Percentiles rank a stretch among this genome's conserved stretches.
These are phyloP conservation scores for Cataglyphis albicans DNA, from an alignment of 2,888 invertebrate species.

Conservation along the genomic window DNA sequence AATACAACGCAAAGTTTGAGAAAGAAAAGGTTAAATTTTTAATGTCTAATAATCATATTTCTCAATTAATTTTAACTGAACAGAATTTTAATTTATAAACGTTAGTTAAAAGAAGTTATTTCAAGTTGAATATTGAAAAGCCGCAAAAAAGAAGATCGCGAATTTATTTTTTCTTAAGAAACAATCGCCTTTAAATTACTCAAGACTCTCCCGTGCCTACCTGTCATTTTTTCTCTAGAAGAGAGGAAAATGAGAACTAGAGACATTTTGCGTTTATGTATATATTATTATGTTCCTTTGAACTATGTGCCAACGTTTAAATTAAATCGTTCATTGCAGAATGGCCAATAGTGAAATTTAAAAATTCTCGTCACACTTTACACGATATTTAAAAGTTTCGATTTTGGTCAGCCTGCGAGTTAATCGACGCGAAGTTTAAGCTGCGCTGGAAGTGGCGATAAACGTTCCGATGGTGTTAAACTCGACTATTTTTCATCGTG, in stretches of 20 bases:
- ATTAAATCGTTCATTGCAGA: background rate
- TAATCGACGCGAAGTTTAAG: background rate
- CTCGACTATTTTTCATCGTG: slow-evolving; percentile 26
- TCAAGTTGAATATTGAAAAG: slow-evolving; percentile 47
- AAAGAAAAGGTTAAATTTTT: background rate
- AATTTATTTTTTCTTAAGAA: slow-evolving; percentile 43
- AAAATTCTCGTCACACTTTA: background rate
- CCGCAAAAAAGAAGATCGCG: slow-evolving; percentile 38
- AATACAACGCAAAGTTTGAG: background rate
- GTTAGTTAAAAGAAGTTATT: slow-evolving; percentile 20
- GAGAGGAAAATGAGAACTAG: background rate
- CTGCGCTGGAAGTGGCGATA: background rate
- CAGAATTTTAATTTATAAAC: slow-evolving; percentile 44
- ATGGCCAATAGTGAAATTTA: background rate
- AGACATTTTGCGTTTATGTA: slow-evolving; percentile 3
- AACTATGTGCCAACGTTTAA: background rate
- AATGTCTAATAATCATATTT: slow-evolving; percentile 56
- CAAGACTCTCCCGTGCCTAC: background rate
- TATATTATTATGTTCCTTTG: background rate
- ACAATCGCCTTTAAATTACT: slow-evolving; percentile 43
- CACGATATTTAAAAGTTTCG: background rate
- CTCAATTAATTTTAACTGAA: slow-evolving; percentile 31
- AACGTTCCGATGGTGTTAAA: slow-evolving; percentile 18
- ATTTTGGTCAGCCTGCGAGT: background rate
- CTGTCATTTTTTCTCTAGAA: background rate